phyloP scores from a whole-genome alignment of 2,888 invertebrate species.

The Adelphocoris suturalis region DNA sequence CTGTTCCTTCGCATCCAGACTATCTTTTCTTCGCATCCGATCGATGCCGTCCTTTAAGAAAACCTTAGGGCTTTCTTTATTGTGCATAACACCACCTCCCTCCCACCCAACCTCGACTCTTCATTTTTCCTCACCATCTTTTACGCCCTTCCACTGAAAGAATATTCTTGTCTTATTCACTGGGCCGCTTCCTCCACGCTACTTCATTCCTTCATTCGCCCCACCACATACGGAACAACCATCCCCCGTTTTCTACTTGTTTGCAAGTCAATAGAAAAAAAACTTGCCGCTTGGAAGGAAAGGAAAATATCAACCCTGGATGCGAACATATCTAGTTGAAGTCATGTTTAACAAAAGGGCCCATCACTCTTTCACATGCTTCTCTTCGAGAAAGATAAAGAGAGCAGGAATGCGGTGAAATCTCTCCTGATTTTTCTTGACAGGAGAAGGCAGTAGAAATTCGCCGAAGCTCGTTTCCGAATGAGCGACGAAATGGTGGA shows the following conservation, averaged over 20 bases:
- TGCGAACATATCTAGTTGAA: slow-evolving; percentile 52
- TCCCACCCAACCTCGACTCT: neutral
- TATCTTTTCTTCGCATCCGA: slow-evolving; percentile 47
- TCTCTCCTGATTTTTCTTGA: neutral
- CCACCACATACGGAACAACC: neutral
- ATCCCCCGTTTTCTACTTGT: slow-evolving; percentile 39
- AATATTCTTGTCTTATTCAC: slow-evolving; percentile 59
- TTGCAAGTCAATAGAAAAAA: slow-evolving; percentile 61
- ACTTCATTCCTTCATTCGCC: neutral
- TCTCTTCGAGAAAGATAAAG: neutral
- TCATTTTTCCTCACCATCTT: slow-evolving; percentile 33
- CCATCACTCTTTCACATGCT: slow-evolving; percentile 54
- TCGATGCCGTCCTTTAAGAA: slow-evolving; percentile 43
- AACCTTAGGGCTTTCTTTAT: slow-evolving; percentile 38
- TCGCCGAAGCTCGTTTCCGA: neutral
- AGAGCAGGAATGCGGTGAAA: neutral
- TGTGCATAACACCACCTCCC: slow-evolving; percentile 35
- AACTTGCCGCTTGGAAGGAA: neutral
- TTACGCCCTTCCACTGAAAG: slow-evolving; percentile 24
- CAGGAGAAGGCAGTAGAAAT: neutral
- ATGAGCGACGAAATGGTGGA: neutral
- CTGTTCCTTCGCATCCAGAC: slow-evolving; percentile 41
- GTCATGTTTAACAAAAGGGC: slow-evolving; percentile 66
- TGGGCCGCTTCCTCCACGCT: slow-evolving; percentile 35
- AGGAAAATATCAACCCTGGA: slow-evolving; percentile 54